Evolutionary conservation across 2,113 vertebrate species (phyloP), one percentile per base, ranked within the genome.

Genomic region (Elaphurus davidianus): DNA sequence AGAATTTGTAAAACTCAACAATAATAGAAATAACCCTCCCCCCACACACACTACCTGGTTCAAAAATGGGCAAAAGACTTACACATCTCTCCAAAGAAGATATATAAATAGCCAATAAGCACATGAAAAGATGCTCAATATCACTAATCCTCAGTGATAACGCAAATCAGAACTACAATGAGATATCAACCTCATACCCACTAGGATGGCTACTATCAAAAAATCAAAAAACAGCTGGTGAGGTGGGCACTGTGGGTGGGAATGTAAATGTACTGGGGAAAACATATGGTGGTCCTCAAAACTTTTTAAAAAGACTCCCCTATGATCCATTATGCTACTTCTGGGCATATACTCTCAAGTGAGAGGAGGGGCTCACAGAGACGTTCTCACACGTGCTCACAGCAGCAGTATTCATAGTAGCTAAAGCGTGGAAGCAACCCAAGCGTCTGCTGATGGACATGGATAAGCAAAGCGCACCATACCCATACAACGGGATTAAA

Each of bases 361-460:
- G 52, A 16, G 28, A 60, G 54, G 43, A 78, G 25, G 43, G 5
- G 7, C 67, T 52, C 25, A 7, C 14, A 10, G 67, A 52, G 83
- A 3, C 23, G 16, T 16, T 23, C 30, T 28, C 17, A 16, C 17
- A 16, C 43, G 0, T 3, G 45, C 12, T 76, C 40, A 36, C 7
- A 40, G 43, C 52, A 7, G 17, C 62, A 21, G 14, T 47, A 16
- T 16, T 12, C 12, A 1, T 33, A 40, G 28, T 0, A 40, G 54
- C 12, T 15, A 16, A 30, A 7, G 62, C 19, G 0, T 0, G 5
- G 47, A 57, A 45, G 74, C 21, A n/a, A 14, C 45, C 15, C 7
- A 5, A 30, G 54, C 9, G 15, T 6, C 50, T 23, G 1, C 14
- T 0, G 6, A 6, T 1, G 23, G 36, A 5, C 0, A 15, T 2